Evolutionary conservation across 2,797 vertebrate species (phyloP), one percentile per base, ranked within the genome.

Genomic region (Salmo trutta): DNA sequence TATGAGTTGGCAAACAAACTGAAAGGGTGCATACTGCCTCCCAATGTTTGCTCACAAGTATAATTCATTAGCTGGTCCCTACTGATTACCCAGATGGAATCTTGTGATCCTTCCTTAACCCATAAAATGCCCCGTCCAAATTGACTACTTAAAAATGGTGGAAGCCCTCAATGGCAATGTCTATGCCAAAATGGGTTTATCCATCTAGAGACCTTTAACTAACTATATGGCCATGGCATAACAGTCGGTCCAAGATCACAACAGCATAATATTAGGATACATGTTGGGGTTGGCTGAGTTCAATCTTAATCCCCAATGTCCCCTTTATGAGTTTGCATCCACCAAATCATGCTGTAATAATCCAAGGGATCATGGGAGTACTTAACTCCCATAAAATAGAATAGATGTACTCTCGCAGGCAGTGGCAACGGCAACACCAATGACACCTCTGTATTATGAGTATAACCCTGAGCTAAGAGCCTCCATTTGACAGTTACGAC

Each of bases 401-500:
- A 71, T 33, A 21, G 65, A 52, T 51, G 16, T 19, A 19, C 19
- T 68, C n/a, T 41, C 52, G 27, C 21, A 64, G 59, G 59, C 59
- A 64, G 59, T 3, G 31, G 3, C 21, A 1, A 17, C 71, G 12
- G 21, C n/a, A 74, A 59, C 65, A 36, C 68, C 74, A 56, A 54
- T 52, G 65, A 33, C 17, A 75, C 66, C 17, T 68, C 31, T 16
- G 24, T 33, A 36, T 29, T 33, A 19, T 31, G 19, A 68, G 47
- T 24, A 31, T 65, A 67, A n/a, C 66, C 65, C 47, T 33, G 47
- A 75, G 47, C 51, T 54, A 17, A 33, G 14, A 54, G 66, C 66
- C 29, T 21, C 75, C 4, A 59, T n/a, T 54, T 69, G 31, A 54
- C 70, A 77, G 64, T 65, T 67, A 59, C n/a, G 71, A n/a, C 29